Base-by-base conservation (phyloP, 1,140 invertebrate species). In the Drosophila nannoptera region DNA sequence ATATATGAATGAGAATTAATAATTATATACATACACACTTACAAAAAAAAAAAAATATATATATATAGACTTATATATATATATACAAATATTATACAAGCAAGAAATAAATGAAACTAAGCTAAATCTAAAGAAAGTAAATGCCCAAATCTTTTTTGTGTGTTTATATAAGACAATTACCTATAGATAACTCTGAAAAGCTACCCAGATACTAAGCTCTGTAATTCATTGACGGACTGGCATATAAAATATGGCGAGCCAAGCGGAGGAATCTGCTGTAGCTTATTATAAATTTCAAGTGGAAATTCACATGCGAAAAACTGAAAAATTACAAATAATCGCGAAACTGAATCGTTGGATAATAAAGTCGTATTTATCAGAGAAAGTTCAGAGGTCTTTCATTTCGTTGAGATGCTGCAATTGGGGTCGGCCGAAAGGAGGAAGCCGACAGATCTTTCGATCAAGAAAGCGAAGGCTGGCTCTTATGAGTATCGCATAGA, bases 291-390 rank as follows among this genome's bases (percentile, higher is more conserved):
- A 55, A 38, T 36, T 11, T 58, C 35, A 58, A 56, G 35, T 29
- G 14, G n/a, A 53, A 65, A 58, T 64, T 58, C 9, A 49, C 50
- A 53, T 56, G 38, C 12, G 32, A 60, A 40, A 38, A 11, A 76
- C 73, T 53, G 43, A 52, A 42, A 77, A 50, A 42, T 5, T 22
- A 42, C n/a, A n/a, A 42, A 42, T 66, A 63, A 73, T 54, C 63
- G 50, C 65, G 69, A 72, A 75, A 58, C 43, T 64, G 54, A 78
- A 69, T 66, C 46, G 72, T 73, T 64, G 53, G 16, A 66, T 72
- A 82, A 82, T 82, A 82, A 84, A 82, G 36, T 78, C 80, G 62
- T 84, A 82, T 84, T 75, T 78, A 82, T 54, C 64, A 64, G 54
- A 65, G 31, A n/a, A 22, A 5, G 14, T 5, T 1, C n/a, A 7